Conservation (phyloP, 1,140 invertebrate species). For the Frieseomelitta varia region DNA sequence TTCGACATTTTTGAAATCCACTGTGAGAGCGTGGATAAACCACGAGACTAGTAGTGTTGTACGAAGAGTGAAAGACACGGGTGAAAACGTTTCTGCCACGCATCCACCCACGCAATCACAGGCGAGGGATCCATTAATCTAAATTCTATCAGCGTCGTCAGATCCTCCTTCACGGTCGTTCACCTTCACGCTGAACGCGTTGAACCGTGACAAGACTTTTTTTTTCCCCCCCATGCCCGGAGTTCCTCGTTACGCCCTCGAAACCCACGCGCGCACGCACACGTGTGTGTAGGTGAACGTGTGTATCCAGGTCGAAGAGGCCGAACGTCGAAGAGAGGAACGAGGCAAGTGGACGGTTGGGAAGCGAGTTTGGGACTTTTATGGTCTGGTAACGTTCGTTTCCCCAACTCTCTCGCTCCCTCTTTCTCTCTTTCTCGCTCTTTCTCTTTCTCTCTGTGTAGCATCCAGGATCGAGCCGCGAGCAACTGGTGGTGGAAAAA, state of each 20-base stretch:
- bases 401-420: conserved; percentile 24
- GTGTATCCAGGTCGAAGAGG: conserved; percentile 47
- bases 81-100: neutral
- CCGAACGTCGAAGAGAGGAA: conserved; percentile 33
- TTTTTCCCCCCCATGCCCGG: conserved; percentile 7
- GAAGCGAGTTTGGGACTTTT: conserved; percentile 77
- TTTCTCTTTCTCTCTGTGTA: conserved; percentile 33
- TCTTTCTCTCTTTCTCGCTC: conserved; percentile 6
- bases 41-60: neutral
- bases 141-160: conserved; percentile 31
- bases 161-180: conserved; percentile 19
- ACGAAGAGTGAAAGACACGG: neutral
- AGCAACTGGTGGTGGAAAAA: conserved; percentile 83
- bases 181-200: conserved; percentile 22
- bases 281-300: neutral
- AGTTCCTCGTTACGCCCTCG: conserved; percentile 47
- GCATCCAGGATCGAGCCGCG: conserved; percentile 72
- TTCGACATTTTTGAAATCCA: neutral
- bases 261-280: neutral
- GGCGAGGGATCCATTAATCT: conserved; percentile 27
- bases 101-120: neutral
- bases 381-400: conserved; percentile 72
- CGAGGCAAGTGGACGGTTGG: conserved; percentile 54
- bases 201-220: conserved; percentile 27
- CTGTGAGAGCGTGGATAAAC: neutral